phyloP scores from a whole-genome alignment of 2,113 vertebrate species.

The Oplegnathus fasciatus region DNA sequence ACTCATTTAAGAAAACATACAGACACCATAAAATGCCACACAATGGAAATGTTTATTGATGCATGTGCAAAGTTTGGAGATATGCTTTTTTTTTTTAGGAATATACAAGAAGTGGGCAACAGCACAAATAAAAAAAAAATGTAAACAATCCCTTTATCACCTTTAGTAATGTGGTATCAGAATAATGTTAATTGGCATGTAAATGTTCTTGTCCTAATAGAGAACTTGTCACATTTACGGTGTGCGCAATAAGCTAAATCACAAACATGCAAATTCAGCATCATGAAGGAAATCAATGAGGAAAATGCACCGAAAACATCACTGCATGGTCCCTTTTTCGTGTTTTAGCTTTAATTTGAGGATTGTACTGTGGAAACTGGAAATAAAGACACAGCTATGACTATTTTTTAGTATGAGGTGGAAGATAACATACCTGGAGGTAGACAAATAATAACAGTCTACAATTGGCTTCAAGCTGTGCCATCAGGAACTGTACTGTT shows the following conservation, averaged over 20 bases:
- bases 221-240: background rate
- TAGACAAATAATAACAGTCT: conserved; percentile 42
- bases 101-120: conserved; percentile 45
- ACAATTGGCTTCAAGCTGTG: conserved; percentile 16
- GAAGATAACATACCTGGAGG: conserved; percentile 29
- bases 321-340: conserved; percentile 54
- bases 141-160: conserved; percentile 58
- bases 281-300: background rate
- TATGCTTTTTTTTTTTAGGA: conserved; percentile 34
- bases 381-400: conserved; percentile 28
- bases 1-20: conserved; percentile 61
- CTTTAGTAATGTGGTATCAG: background rate
- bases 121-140: conserved; percentile 46
- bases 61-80: conserved; percentile 51
- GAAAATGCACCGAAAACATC: background rate
- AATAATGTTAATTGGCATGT: background rate
- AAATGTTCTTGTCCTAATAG: background rate
- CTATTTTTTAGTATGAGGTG: conserved; percentile 8
- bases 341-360: conserved; percentile 14
- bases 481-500: background rate
- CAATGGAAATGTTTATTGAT: conserved; percentile 78
- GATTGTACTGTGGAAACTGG: background rate
- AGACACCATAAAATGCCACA: conserved; percentile 54
- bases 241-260: background rate
- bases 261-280: conserved; percentile 1